phyloP scores from a whole-genome alignment of 2,797 vertebrate species.

The Tiaroga cobitis region DNA sequence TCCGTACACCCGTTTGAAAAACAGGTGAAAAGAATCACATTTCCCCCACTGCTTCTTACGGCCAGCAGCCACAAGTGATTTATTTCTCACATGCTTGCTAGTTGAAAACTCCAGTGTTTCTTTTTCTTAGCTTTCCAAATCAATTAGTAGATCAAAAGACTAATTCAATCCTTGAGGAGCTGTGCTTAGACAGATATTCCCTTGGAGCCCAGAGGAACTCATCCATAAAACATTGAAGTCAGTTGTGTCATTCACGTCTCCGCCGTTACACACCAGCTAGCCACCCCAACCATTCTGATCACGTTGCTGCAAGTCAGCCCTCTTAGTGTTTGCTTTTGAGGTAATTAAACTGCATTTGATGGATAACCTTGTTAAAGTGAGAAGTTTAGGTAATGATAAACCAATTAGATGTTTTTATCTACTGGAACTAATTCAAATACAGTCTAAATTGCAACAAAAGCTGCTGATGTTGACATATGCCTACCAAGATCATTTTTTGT shows the following conservation, averaged over 20 bases:
- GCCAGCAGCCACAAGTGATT: slow-evolving; percentile 64
- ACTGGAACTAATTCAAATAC: slow-evolving; percentile 49
- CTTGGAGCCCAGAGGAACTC: slow-evolving; percentile 67
- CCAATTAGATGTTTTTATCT: slow-evolving; percentile 66
- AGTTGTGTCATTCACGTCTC: slow-evolving; percentile 65
- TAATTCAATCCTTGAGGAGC: slow-evolving; percentile 75
- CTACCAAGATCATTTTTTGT: not conserved
- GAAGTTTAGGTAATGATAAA: slow-evolving; percentile 62
- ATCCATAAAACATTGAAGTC: slow-evolving; percentile 73
- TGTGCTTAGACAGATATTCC: slow-evolving; percentile 67
- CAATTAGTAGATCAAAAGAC: slow-evolving; percentile 76
- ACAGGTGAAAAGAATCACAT: slow-evolving; percentile 47
- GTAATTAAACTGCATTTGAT: slow-evolving; percentile 76
- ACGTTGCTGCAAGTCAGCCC: slow-evolving; percentile 63
- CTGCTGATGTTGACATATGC: not conserved
- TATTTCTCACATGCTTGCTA: slow-evolving; percentile 65
- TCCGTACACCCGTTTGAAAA: slow-evolving; percentile 16
- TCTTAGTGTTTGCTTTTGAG: slow-evolving; percentile 59
- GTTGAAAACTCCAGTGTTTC: slow-evolving; percentile 66
- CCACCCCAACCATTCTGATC: slow-evolving; percentile 55
- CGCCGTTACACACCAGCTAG: slow-evolving; percentile 60
- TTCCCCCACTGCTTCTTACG: slow-evolving; percentile 60
- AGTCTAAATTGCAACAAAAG: slow-evolving; percentile 14
- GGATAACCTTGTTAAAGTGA: slow-evolving; percentile 64
- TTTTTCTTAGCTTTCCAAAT: slow-evolving; percentile 71